Evolutionary conservation across 2,888 invertebrate genomes (phyloP), one percentile per base, ranked within the genome.

Genomic region (Lasioglossum figueresi): DNA sequence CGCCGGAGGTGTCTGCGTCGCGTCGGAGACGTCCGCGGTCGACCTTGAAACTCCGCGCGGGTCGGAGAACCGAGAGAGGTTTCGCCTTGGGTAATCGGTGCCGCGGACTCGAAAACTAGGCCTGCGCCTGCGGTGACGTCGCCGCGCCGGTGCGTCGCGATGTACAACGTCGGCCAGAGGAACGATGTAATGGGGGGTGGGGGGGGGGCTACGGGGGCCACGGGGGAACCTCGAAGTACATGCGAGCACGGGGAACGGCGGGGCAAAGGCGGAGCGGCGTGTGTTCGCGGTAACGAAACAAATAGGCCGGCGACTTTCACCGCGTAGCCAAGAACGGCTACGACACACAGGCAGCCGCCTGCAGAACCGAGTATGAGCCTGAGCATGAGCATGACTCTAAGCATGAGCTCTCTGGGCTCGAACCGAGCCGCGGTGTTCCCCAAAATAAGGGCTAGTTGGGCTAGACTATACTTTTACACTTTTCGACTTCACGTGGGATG

Each of bases 271-370:
- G 43, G 76, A 34, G 79, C 52, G 74, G 76, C 85, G 89, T 88
- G 86, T 89, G 89, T 91, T 91, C 88, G 92, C 89, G 88, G 92
- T 91, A 91, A 92, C 90, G 92, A 92, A 92, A 93, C 94, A 94
- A 94, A 94, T 94, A 94, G 94, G 94, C 94, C 94, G 94, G 93
- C 92, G 94, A 94, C 94, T 94, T 94, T 94, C 94, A 94, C 94
- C 94, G 83, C 83, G 80, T 83, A 82, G 82, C 89, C 88, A 88
- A 88, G 89, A 88, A 83, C 86, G 88, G 75, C 84, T 81, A 77
- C 77, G 40, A 45, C 74, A 80, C 76, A 84, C 78, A 73, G 70
- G 19, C 45, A 66, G 45, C 52, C 56, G 59, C 10, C 52, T 52
- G 66, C 77, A 72, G 79, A 88, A 6, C 27, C 27, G 82, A 79